phyloP scores from a whole-genome alignment of 2,888 invertebrate species.

The Drosophila fungiperda region DNA sequence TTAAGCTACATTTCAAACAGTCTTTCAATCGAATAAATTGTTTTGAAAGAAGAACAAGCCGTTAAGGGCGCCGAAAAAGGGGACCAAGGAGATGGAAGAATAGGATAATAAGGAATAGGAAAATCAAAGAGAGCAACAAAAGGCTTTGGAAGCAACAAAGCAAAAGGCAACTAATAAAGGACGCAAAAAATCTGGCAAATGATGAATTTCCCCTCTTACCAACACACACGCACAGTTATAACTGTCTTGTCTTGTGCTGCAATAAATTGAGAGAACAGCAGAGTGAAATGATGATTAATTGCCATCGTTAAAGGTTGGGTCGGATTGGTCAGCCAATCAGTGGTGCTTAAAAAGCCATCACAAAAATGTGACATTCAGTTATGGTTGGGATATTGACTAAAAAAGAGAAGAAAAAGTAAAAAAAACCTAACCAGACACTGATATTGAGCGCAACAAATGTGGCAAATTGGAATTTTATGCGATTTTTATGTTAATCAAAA shows the following conservation, averaged over 20 bases:
- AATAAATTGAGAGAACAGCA: slow-evolving; percentile 52
- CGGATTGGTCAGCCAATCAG: slow-evolving; percentile 41
- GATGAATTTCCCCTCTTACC: not conserved
- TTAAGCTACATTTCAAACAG: not conserved
- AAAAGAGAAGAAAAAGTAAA: not conserved
- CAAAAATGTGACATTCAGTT: slow-evolving; percentile 65
- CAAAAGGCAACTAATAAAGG: slow-evolving; percentile 87
- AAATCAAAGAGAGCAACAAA: slow-evolving; percentile 94
- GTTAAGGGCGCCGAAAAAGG: slow-evolving; percentile 95
- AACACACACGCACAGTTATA: not conserved
- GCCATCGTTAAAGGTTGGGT: slow-evolving; percentile 8
- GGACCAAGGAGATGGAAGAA: slow-evolving; percentile 88
- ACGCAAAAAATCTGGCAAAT: slow-evolving; percentile 18
- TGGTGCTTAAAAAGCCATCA: slow-evolving; percentile 69
- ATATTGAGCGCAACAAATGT: slow-evolving; percentile 78
- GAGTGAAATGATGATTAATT: slow-evolving; percentile 56
- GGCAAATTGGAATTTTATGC: slow-evolving; percentile 82
- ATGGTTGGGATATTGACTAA: slow-evolving; percentile 11
- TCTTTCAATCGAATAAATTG: not conserved
- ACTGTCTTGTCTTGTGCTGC: slow-evolving; percentile 17
- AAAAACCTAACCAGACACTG: slow-evolving; percentile 24
- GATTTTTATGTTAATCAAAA: slow-evolving; percentile 80
- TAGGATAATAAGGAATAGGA: slow-evolving; percentile 94
- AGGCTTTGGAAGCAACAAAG: slow-evolving; percentile 93
- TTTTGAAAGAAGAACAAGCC: slow-evolving; percentile 91